phyloP scores from a whole-genome alignment of 1,140 invertebrate genomes.

The Drosophila funebris region DNA sequence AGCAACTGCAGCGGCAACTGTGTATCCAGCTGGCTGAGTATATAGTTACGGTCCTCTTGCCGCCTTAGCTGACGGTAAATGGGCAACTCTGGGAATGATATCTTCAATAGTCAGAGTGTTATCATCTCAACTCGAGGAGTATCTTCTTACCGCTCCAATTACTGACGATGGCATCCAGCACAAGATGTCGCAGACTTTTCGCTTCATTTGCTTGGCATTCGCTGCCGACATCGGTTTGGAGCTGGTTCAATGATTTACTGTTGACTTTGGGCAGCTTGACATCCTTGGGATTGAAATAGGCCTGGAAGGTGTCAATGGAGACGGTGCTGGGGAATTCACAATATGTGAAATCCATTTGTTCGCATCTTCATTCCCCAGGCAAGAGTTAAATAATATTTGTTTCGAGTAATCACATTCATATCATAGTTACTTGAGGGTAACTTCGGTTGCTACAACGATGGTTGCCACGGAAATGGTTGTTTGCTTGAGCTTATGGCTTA shows the following conservation, averaged over 20 bases:
- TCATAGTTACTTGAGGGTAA: background rate
- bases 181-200: constrained; percentile 82
- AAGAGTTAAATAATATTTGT: background rate
- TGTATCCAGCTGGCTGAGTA: constrained; percentile 82
- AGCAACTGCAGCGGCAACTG: constrained; percentile 81
- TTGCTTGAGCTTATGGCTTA: background rate
- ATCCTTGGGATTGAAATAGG: constrained; percentile 73
- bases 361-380: background rate
- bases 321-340: constrained; percentile 82
- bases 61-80: constrained; percentile 71
- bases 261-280: constrained; percentile 67
- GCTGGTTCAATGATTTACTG: constrained; percentile 69
- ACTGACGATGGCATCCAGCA: constrained; percentile 78
- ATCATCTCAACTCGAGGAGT: background rate
- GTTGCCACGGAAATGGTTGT: constrained; percentile 1
- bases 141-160: constrained; percentile 83
- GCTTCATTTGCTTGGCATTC: constrained; percentile 65
- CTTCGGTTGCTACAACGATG: background rate
- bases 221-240: constrained; percentile 10
- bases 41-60: constrained; percentile 81
- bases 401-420: background rate
- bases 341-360: constrained; percentile 72
- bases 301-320: constrained; percentile 78
- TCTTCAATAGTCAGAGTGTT: background rate
- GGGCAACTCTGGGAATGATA: constrained; percentile 66